Base-by-base conservation (phyloP, 1,140 invertebrate genomes). In the Condylostylus longicornis region DNA sequence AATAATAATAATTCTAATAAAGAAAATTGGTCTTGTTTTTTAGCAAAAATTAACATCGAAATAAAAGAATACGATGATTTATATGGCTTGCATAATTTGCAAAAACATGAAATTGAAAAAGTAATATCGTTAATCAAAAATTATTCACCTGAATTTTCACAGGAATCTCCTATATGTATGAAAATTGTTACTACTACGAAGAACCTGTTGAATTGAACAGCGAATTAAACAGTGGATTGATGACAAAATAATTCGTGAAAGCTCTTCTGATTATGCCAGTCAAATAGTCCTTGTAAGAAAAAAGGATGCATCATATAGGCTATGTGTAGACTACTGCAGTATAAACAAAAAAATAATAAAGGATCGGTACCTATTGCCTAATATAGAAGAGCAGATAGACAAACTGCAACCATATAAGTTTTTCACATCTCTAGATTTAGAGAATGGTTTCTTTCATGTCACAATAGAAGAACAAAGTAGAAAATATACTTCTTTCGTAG, bases 381-480 rank as follows among this genome's bases (percentile, higher is more conserved):
- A n/a, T n/a, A n/a, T n/a, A n/a, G n/a, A n/a, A n/a, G n/a, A n/a
- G n/a, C n/a, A n/a, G 5, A 34, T 72, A 10, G 53, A 62, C 37
- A 38, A 38, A 5, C 30, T 68, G 20, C 45, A 43, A 15, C 46
- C 46, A 3, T 41, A 51, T 4, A 43, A 42, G 22, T 53, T 48
- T 28, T 67, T 69, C 37, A 46, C 51, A 1, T 46, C 51, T 1
- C 35, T 69, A 5, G 62, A 68, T 47, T 30, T 65, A 5, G 38
- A 39, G 0, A 50, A 43, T 28, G 65, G 66, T 1, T 70, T 61
- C 42, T 63, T 48, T 47, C 65, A 72, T 42, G 48, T 69, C 9
- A 40, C 48, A 21, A 38, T 69, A 0, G 48, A 53, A 2, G 28
- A 39, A 34, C 14, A 43, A 5, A 52, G 60, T 42, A 18, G 39